Base-by-base conservation (phyloP, 1,140 invertebrate genomes). In the Cydia pomonella region DNA sequence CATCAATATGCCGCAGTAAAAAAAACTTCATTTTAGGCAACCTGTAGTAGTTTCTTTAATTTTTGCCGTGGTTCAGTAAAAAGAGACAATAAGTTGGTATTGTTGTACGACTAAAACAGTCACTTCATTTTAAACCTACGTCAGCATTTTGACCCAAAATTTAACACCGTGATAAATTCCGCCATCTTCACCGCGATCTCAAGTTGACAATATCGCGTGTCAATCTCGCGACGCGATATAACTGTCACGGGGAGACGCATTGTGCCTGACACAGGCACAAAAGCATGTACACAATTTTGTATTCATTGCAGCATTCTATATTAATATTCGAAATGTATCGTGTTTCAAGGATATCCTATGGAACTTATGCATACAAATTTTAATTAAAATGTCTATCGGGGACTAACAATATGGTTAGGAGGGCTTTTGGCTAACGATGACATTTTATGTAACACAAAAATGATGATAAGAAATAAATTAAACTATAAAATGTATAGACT, bases 161-260 rank as follows among this genome's bases (percentile, higher is more conserved):
- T 10, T 9, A 23, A 21, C 21, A 23, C 10, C 50, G 53, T 9
- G 53, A 59, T 7, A 59, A 59, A 7, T 59, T 12, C 9, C 53
- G 21, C 47, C 47, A 50, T 59, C 53, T 53, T 23, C 53, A 21
- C 53, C 53, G 47, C 47, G 53, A 59, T 59, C 53, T 59, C 53
- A 12, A 23, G 53, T 23, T 59, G 53, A 59, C 53, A 59, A 10
- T 59, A 59, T 59, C 53, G 18, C 53, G 53, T 23, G 53, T 59
- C 53, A 59, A 59, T 59, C 53, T 59, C 53, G 7, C 21, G 18
- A 23, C 53, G 53, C 21, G 53, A 59, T 59, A 59, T 10, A 50
- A 18, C 47, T 59, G 53, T 59, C 53, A 59, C 18, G 53, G 16
- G 0, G 50, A 18, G 53, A 59, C 21, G 47, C n/a, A 18, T 38